A percentile compares a stretch with the other conserved stretches of the same genome.
These are phyloP conservation scores for Bos javanicus DNA, from an alignment of 2,113 vertebrate genomes.

Conservation along the genomic window DNA sequence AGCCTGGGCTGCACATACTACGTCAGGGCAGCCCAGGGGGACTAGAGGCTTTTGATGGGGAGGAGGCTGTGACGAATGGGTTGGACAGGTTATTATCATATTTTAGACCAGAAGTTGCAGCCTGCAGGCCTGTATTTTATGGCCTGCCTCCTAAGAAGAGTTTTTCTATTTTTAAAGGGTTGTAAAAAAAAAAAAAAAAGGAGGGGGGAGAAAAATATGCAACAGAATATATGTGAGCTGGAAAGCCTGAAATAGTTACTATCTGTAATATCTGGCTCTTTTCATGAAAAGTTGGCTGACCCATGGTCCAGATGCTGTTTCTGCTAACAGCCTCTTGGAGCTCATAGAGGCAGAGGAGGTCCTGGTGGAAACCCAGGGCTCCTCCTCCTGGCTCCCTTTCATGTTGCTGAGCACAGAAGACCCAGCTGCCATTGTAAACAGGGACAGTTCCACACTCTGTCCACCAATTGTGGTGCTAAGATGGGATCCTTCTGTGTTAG, in stretches of 20 bases:
- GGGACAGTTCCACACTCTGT: not conserved
- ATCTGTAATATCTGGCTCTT: not conserved
- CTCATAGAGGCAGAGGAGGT: not conserved
- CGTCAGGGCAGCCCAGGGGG: not conserved
- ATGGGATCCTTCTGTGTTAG: not conserved
- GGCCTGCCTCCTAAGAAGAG: not conserved
- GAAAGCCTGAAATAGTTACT: not conserved
- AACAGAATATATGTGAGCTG: not conserved
- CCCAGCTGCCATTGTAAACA: not conserved
- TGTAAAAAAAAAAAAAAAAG: too few relatives aligned
- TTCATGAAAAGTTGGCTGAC: not conserved
- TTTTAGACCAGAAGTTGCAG: not conserved
- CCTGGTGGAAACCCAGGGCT: not conserved
- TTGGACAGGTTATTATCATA: fast-evolving
- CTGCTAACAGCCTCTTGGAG: not conserved
- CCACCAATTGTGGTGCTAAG: conserved; percentile 21
- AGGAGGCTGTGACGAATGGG: not conserved
- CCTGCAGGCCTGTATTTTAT: not conserved
- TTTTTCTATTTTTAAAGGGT: not conserved
- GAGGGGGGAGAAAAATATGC: not conserved
- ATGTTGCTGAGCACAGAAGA: not conserved
- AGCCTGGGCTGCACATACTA: not conserved
- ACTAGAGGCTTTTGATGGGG: not conserved
- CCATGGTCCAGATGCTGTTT: not conserved
- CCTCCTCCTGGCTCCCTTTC: not conserved